Evolutionary conservation across 2,113 vertebrate species (phyloP).

Genomic region (Gavialis gangeticus): DNA sequence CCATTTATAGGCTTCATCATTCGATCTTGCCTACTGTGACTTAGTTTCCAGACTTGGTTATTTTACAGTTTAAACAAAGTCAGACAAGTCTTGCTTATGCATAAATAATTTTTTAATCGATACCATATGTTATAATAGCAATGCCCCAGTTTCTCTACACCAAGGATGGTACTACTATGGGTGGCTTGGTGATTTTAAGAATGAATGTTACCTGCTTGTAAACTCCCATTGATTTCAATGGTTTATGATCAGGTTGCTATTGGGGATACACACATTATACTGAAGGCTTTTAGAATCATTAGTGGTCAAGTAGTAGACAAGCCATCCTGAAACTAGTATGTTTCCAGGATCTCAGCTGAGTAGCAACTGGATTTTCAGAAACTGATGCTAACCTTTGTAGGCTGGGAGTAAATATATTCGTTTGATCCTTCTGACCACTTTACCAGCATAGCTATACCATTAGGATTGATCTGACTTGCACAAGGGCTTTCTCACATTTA

Average conservation of each 20-base stretch:
- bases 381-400: neutral
- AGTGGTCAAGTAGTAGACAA: neutral
- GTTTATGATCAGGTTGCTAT: neutral
- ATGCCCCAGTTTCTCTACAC: neutral
- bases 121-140: accelerated
- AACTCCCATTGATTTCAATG: neutral
- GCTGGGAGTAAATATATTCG: neutral
- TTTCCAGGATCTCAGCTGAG: neutral
- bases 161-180: neutral
- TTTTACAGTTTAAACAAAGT: neutral
- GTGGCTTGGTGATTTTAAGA: neutral
- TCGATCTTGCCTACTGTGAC: neutral
- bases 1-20: neutral
- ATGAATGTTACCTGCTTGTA: neutral
- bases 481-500: neutral
- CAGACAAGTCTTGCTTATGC: neutral
- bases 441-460: neutral
- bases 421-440: neutral
- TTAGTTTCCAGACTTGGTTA: neutral
- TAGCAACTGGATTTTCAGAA: neutral
- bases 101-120: neutral
- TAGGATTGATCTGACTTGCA: neutral
- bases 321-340: neutral
- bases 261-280: neutral
- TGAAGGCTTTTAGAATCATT: neutral